These are phyloP conservation scores for Antheraea yamamai DNA, from an alignment of 2,888 invertebrate species.

Conservation along the genomic window DNA sequence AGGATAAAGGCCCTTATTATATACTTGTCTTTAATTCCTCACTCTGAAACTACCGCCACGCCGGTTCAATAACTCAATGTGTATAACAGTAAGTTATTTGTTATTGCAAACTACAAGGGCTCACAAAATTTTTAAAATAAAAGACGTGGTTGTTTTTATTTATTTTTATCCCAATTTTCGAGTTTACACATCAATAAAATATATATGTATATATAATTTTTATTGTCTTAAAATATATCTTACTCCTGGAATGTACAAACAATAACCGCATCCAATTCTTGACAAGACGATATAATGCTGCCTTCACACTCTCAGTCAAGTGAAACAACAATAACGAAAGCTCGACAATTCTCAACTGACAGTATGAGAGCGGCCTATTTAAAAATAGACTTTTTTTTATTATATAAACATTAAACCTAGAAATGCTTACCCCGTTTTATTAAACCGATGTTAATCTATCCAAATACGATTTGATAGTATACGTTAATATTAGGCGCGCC, in stretches of 20 bases:
- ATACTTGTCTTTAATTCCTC: no score
- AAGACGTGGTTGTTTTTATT: neutral
- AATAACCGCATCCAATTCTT: neutral
- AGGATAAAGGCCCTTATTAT: no score
- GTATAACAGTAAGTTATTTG: neutral
- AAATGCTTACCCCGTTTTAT: constrained; percentile 2
- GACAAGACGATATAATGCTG: neutral
- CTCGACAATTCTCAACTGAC: constrained; percentile 16
- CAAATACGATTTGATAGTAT: constrained; percentile 8
- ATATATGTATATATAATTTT: constrained; percentile 21
- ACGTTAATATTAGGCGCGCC: neutral
- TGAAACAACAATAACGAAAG: constrained; percentile 14
- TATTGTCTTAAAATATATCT: constrained; percentile 29
- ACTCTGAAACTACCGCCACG: no score
- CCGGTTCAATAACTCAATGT: no score
- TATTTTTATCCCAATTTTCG: constrained; percentile 16
- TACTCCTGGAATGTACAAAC: constrained; percentile 31
- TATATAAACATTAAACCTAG: constrained; percentile 8
- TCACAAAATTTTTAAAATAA: no score
- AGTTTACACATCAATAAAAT: constrained; percentile 28
- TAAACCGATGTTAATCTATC: neutral
- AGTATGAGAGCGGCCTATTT: constrained; percentile 3
- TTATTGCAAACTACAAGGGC: neutral
- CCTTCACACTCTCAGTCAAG: constrained; percentile 15
- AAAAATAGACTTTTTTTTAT: neutral